Evolutionary conservation across 2,113 vertebrate genomes (phyloP), one percentile per base, ranked within the genome.

Genomic region (Sturnira hondurensis): DNA sequence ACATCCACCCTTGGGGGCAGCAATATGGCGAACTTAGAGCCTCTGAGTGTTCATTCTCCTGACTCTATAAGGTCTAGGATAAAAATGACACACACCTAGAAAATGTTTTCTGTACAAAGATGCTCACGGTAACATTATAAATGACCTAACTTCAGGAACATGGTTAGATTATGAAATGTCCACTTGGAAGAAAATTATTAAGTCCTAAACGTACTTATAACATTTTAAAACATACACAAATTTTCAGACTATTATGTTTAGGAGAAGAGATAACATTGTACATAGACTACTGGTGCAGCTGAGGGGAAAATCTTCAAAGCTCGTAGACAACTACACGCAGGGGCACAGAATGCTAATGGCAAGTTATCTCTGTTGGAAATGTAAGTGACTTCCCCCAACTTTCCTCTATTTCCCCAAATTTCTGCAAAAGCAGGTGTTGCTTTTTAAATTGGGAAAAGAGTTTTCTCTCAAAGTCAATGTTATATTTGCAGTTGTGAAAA

Each of bases 71-170:
- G 93, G 83, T 90, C 65, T 82, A 87, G 12, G 41, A 33, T 78
- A 36, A 93, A 84, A 74, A 87, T 13, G 74, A 68, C 67, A 71
- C 45, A 86, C 83, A 93, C n/a, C 22, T 2, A 87, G 38, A 68
- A 93, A 96, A 20, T 33, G 33, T 9, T 65, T 94, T 93, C 81
- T 92, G 31, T 84, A 77, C 52, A 92, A 91, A 89, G 92, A 84
- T 28, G 38, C 26, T 83, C 10, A 63, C 0, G 36, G 24, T 7
- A 82, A 22, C 50, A 73, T 86, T 63, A 80, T n/a, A 91, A 82
- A 94, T 70, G 36, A 87, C 31, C 15, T 41, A 61, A 31, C 10
- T 52, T 86, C 56, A 76, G 28, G 50, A 88, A 70, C 52, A 28
- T 17, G 33, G 77, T 76, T 92, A 54, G 76, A 58, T 77, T 81